phyloP scores from a whole-genome alignment of 64 coral and sea anemone genomes.

The Platygyra sinensis region DNA sequence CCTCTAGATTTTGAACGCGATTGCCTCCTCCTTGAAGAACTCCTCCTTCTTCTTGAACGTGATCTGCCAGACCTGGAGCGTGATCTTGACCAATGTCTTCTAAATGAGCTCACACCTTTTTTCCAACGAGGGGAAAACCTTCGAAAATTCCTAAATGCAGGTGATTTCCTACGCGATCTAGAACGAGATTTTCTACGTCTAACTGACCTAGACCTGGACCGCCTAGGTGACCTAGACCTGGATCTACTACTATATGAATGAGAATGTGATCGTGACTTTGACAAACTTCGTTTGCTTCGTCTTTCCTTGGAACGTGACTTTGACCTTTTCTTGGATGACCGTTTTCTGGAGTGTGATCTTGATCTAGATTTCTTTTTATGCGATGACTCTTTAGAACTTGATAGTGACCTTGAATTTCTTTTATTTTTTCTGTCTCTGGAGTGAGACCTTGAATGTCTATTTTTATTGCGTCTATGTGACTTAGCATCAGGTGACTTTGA shows the following conservation, averaged over 20 bases:
- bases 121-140: constrained; percentile 34
- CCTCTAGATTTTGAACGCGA: constrained; percentile 30
- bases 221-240: constrained; percentile 12
- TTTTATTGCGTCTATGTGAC: constrained; percentile 7
- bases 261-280: constrained; percentile 38
- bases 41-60: constrained; percentile 42
- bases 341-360: constrained; percentile 2
- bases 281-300: constrained; percentile 1
- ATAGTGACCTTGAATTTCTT: constrained; percentile 9
- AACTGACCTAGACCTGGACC: neutral
- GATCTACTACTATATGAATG: constrained; percentile 21
- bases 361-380: constrained; percentile 35
- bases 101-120: neutral
- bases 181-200: neutral
- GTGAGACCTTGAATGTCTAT: constrained; percentile 41
- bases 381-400: neutral
- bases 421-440: constrained; percentile 2
- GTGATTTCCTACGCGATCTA: constrained; percentile 35
- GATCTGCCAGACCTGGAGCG: constrained; percentile 52
- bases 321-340: constrained; percentile 13
- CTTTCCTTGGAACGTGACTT: constrained; percentile 25
- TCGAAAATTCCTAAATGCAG: constrained; percentile 8
- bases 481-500: constrained; percentile 21
- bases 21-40: constrained; percentile 1
- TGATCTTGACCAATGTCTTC: constrained; percentile 49